phyloP scores from a whole-genome alignment of 1,140 invertebrate genomes.

The Macrobrachium rosenbergii region DNA sequence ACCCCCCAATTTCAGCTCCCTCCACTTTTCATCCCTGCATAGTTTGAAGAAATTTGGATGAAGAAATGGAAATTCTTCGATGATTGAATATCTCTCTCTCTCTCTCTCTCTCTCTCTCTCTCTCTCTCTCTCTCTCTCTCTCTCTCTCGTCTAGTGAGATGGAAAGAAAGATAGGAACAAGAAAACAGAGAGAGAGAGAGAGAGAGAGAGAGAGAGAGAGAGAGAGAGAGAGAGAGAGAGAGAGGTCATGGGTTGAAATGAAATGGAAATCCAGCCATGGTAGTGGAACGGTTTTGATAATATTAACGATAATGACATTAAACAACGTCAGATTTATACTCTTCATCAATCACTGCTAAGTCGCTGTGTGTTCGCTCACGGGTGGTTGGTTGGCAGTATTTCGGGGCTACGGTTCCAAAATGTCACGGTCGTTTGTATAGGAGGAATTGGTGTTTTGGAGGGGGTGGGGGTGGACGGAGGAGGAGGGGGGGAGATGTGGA shows the following conservation, averaged over 20 bases:
- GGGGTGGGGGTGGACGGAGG: no score
- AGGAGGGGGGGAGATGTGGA: no score
- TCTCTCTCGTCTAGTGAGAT: not conserved
- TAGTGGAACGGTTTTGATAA: slow-evolving; percentile 60
- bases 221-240: slow-evolving; percentile 11
- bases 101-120: no score
- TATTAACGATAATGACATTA: slow-evolving; percentile 66
- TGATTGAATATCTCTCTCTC: no score
- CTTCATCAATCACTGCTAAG: slow-evolving; percentile 64
- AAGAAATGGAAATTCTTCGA: no score
- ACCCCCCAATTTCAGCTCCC: no score
- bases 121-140: not conserved
- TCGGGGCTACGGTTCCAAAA: slow-evolving; percentile 30
- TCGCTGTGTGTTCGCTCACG: slow-evolving; percentile 53
- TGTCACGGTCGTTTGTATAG: slow-evolving; percentile 4
- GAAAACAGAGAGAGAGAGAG: not conserved
- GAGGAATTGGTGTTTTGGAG: no score
- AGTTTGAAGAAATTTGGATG: no score
- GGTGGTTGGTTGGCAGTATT: not conserved
- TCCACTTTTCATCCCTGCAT: no score
- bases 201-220: not conserved
- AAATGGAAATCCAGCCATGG: slow-evolving; percentile 50
- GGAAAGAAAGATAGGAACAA: not conserved
- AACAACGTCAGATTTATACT: slow-evolving; percentile 66
- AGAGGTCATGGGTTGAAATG: slow-evolving; percentile 37